phyloP scores from a whole-genome alignment of 2,113 vertebrate genomes.

The Hippocampus barbouri region DNA sequence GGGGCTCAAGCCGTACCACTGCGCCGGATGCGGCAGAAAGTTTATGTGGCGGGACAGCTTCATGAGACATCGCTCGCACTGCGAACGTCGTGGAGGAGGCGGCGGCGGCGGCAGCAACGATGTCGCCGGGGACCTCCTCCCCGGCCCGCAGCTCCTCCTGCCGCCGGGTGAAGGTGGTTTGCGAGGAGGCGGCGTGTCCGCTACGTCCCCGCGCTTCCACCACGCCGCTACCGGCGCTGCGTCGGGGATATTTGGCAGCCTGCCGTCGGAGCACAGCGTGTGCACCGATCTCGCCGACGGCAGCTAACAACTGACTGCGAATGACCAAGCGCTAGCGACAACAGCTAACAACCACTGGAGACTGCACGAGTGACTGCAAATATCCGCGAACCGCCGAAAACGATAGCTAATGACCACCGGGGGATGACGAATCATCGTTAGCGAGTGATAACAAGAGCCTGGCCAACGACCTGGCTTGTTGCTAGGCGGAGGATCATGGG shows the following conservation, averaged over 20 bases:
- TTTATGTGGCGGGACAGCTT: conserved; percentile 97
- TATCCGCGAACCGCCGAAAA: not conserved
- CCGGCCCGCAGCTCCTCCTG: conserved; percentile 58
- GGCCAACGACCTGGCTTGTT: not conserved
- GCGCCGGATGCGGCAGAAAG: conserved; percentile 83
- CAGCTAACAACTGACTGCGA: conserved; percentile 4
- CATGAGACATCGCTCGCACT: conserved; percentile 86
- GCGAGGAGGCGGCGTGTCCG: conserved; percentile 23
- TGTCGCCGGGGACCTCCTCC: conserved; percentile 34
- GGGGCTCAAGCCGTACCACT: conserved; percentile 87
- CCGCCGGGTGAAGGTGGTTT: conserved; percentile 55
- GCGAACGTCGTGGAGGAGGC: conserved; percentile 73
- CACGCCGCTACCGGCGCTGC: conserved; percentile 15
- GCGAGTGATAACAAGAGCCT: too few species aligned
- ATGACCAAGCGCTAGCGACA: not conserved
- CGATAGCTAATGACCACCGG: too few species aligned
- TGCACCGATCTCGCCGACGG: conserved; percentile 64
- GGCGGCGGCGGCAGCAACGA: conserved; percentile 41
- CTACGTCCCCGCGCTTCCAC: conserved; percentile 54
- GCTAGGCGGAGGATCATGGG: not conserved
- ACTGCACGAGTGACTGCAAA: too few species aligned
- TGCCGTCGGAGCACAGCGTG: conserved; percentile 40
- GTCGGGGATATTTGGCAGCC: conserved; percentile 50
- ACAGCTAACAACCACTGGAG: not conserved
- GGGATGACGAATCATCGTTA: too few species aligned